Base-by-base conservation (phyloP, 2,797 vertebrate genomes). In the Neosalanx taihuensis region DNA sequence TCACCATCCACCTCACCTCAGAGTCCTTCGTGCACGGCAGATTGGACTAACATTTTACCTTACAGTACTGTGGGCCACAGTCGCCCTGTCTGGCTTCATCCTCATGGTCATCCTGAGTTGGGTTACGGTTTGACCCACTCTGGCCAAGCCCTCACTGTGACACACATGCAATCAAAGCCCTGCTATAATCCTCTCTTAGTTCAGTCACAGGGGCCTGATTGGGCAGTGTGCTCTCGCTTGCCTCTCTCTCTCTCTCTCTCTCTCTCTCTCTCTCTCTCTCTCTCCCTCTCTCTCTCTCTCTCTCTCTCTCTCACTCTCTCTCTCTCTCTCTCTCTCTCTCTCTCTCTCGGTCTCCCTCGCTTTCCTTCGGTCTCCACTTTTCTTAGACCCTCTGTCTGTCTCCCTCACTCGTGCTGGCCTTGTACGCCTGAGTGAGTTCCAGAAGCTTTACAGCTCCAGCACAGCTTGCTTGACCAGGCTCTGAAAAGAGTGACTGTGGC, bases 171-270 rank as follows among this genome's bases (percentile, higher is more conserved):
- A 77, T 75, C 84, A 80, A 70, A 84, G 84, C 84, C 83, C 59
- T 61, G 29, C 70, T 77, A 73, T 87, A 80, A 89, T 85, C 78
- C 79, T 6, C 46, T 80, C 75, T 80, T 79, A 79, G 72, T 82
- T 83, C 75, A 80, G 46, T 61, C 62, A 77, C 80, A 74, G 79
- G 70, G 70, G 69, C 56, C n/a, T 15, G 5, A 33, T 57, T 70
- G 63, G 80, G 80, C 73, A 77, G 76, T 76, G 72, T 76, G 71
- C 75, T 73, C 80, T 77, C 72, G 72, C 49, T 64, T 71, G 76
- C 76, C 51, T 56, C 37, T 41, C 37, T 53, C 17, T 53, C 51
- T 53, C 51, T 7, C 51, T 53, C 18, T 81, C 75, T 79, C 81
- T 75, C 71, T 71, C 72, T 78, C 77, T 82, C 64, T 29, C 20